Evolutionary conservation across 2,888 invertebrate species (phyloP).

Genomic region (Dryobotodes eremita): DNA sequence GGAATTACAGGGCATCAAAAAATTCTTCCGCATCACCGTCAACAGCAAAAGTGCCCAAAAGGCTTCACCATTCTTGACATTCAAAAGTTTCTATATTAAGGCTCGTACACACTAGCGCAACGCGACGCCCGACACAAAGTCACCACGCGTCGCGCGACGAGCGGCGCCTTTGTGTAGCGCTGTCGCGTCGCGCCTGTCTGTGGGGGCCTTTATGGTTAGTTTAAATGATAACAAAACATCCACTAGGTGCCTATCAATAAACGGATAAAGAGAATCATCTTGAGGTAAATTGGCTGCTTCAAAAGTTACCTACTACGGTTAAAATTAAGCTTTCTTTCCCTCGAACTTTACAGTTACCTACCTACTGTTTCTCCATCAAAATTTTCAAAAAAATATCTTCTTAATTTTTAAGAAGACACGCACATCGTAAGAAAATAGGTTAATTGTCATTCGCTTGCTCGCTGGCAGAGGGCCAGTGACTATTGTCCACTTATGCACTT

Average conservation of each 20-base stretch:
- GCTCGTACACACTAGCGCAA: too few species aligned
- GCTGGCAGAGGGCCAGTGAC: constrained; percentile 46
- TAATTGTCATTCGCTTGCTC: constrained; percentile 44
- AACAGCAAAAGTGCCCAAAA: not conserved
- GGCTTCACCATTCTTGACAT: not conserved
- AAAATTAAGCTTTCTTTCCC: not conserved
- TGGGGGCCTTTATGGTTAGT: too few species aligned
- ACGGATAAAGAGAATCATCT: not conserved
- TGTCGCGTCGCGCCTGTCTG: too few species aligned
- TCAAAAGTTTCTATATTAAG: too few species aligned
- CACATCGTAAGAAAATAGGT: constrained; percentile 51
- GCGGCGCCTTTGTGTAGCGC: too few species aligned
- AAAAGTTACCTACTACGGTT: not conserved
- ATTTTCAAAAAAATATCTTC: not conserved
- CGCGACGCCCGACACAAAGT: too few species aligned
- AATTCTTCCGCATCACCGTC: not conserved
- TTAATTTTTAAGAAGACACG: constrained; percentile 20
- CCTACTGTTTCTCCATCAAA: not conserved
- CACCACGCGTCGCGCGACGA: too few species aligned
- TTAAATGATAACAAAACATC: not conserved
- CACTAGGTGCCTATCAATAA: not conserved
- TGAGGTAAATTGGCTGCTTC: not conserved
- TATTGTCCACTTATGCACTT: constrained; percentile 54
- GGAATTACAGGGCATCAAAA: not conserved
- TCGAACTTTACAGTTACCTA: not conserved